Base-by-base conservation (phyloP, 2,797 vertebrate species). In the Acrossocheilus wenchowensis region DNA sequence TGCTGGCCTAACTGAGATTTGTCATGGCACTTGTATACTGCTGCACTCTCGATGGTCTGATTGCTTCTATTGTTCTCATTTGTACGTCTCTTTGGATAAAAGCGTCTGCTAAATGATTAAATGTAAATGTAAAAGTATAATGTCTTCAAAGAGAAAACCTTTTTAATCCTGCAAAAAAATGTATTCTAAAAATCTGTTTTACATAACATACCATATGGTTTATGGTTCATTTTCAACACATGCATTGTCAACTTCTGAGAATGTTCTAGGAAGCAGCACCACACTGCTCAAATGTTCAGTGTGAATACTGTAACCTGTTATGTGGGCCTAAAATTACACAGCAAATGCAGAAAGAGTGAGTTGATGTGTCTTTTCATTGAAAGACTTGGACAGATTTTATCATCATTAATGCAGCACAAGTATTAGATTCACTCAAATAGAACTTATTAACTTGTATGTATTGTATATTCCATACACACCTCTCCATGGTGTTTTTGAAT, bases 381-480 rank as follows among this genome's bases (percentile, higher is more conserved):
- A 36, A 21, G 2, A 57, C 34, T n/a, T 50, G 14, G 1, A 34
- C 17, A 36, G 3, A 68, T 34, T 34, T 34, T 50, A 39, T n/a
- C 7, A 6, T 26, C 48, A 41, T 54, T 39, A 41, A 36, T 71
- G 36, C 9, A 23, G 39, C 19, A 34, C 64, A 66, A 41, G 68
- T 71, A 69, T 71, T 41, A 41, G 68, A 48, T 17, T 48, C 72
- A 48, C n/a, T 74, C 72, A 73, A 68, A 21, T 17, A 50, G 60
- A 81, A 66, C 60, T 34, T 17, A 62, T 62, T 43, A 2, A 17
- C 14, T 30, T 30, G 17, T 34, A 66, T 30, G 48, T 30, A 41
- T 54, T 39, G 2, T 41, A 41, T 72, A 43, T 73, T 60, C 8
- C 15, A n/a, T 41, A 26, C 48, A 21, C 43, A n/a, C 73, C 68